These are phyloP conservation scores for Crotophaga sulcirostris DNA, from an alignment of 2,113 vertebrate genomes.

Conservation along the genomic window DNA sequence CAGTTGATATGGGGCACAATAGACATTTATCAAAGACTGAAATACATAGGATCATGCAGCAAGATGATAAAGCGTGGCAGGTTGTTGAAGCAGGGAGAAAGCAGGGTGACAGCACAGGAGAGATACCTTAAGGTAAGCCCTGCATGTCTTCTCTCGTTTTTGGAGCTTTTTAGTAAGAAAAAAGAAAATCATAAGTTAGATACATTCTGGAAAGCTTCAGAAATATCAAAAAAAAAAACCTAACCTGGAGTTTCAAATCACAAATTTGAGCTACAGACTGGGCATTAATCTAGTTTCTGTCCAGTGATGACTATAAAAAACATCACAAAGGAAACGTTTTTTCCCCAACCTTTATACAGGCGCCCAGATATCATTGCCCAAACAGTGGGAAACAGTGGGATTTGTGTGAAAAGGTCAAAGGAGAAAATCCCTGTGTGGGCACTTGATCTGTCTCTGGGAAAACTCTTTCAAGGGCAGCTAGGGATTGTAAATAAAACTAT, in stretches of 20 bases:
- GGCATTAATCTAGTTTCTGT: background rate
- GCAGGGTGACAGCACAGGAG: constrained; percentile 85
- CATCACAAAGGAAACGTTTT: background rate
- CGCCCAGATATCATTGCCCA: background rate
- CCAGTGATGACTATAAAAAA: background rate
- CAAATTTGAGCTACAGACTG: background rate
- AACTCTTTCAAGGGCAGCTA: background rate
- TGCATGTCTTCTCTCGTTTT: constrained; percentile 99
- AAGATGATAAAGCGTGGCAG: constrained; percentile 79
- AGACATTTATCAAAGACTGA: constrained; percentile 85
- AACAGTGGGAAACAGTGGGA: background rate
- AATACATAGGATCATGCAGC: constrained; percentile 81
- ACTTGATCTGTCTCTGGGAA: background rate
- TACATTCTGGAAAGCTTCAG: constrained; percentile 68
- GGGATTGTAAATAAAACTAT: background rate
- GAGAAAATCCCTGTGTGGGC: background rate
- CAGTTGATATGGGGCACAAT: constrained; percentile 78
- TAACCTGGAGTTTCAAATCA: constrained; percentile 11
- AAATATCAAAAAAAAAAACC: constrained; percentile 64
- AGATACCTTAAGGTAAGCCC: constrained; percentile 99
- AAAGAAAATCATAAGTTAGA: constrained; percentile 84
- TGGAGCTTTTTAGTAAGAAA: constrained; percentile 94
- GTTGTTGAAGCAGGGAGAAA: constrained; percentile 77
- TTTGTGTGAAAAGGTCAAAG: constrained; percentile 12
- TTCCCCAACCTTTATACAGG: background rate